Conservation (phyloP, 2,113 vertebrate species). For the Anhinga rufa region DNA sequence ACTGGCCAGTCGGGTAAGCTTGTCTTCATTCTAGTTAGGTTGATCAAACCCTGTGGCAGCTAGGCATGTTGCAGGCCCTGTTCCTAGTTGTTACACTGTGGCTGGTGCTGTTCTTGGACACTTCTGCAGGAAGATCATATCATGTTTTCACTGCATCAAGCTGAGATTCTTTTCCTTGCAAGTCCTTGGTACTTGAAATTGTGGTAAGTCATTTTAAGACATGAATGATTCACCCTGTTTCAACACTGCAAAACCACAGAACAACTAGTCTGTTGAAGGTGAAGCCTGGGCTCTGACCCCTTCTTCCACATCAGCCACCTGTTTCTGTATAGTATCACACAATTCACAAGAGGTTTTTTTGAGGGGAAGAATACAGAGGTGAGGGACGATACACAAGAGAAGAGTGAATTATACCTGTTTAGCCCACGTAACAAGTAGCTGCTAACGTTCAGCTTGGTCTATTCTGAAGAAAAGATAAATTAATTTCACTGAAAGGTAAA, state of each 20-base stretch:
- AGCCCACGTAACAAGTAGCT: not conserved
- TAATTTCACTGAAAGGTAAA: not conserved
- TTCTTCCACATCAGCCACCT: not conserved
- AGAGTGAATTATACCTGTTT: not conserved
- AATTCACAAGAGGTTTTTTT: not conserved
- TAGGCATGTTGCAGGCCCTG: not conserved
- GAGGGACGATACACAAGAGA: not conserved
- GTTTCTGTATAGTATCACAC: not conserved
- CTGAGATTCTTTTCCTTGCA: not conserved
- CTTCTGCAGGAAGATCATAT: not conserved
- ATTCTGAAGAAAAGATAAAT: not conserved
- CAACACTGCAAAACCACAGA: not conserved
- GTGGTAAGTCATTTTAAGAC: not conserved
- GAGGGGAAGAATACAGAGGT: not conserved
- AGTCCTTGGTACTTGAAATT: not conserved
- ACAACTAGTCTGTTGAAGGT: not conserved
- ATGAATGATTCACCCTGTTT: not conserved
- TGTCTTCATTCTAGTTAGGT: not conserved
- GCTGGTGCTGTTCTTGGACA: not conserved
- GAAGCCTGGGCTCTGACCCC: not conserved
- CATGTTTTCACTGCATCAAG: not conserved
- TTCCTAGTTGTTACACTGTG: not conserved
- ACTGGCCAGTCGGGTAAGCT: not conserved
- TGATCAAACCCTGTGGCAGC: not conserved
- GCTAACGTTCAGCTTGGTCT: not conserved